phyloP scores from a whole-genome alignment of 2,888 invertebrate species.

The Spatulosminthurus flaviceps region DNA sequence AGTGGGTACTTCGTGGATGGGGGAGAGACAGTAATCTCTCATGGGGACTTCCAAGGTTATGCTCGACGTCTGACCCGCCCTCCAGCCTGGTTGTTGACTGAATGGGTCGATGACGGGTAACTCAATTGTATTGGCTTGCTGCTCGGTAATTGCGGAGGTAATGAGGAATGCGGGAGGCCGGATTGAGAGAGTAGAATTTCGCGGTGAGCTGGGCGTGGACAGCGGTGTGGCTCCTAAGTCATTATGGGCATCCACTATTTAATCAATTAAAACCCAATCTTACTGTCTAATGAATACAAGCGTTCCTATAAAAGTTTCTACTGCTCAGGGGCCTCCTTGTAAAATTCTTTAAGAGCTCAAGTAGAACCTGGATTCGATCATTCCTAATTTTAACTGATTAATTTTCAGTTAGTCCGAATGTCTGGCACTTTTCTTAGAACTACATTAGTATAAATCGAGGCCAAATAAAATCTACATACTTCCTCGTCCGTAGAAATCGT shows the following conservation, averaged over 20 bases:
- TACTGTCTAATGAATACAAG: too few species aligned
- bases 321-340: too few species aligned
- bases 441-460: too few species aligned
- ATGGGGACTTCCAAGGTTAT: conserved; percentile 81
- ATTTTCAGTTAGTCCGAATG: too few species aligned
- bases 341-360: too few species aligned
- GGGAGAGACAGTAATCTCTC: conserved; percentile 76
- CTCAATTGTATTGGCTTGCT: conserved; percentile 55
- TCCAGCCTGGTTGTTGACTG: conserved; percentile 63
- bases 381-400: too few species aligned
- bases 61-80: conserved; percentile 77
- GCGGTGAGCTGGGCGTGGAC: conserved; percentile 72
- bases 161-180: conserved; percentile 64
- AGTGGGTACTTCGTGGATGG: conserved; percentile 78
- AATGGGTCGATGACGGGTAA: conserved; percentile 63
- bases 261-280: background rate
- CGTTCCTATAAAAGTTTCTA: too few species aligned
- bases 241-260: conserved; percentile 25
- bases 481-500: too few species aligned
- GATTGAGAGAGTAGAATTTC: conserved; percentile 70
- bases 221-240: conserved; percentile 64
- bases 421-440: too few species aligned
- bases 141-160: conserved; percentile 53
- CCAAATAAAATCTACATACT: too few species aligned
- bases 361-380: too few species aligned